Base-by-base conservation (phyloP, 2,888 invertebrate species). In the Eilema depressum region DNA sequence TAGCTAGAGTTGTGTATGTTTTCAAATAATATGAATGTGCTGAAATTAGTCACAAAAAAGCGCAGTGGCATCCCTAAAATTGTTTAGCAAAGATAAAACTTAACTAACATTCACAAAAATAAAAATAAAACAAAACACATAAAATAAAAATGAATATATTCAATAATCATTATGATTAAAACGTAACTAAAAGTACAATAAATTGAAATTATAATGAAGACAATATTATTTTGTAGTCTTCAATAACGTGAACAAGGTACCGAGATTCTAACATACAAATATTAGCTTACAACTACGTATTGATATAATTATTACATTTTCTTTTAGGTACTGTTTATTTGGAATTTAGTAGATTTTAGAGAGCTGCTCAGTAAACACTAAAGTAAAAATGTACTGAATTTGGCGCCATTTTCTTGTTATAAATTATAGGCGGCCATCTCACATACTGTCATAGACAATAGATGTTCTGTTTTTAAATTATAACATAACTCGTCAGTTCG, bases 141-240 rank as follows among this genome's bases (percentile, higher is more conserved):
- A 92, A 95, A 95, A 94, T 95, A 95, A 94, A 94, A 94, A 93
- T 93, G 93, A 93, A 93, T 95, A 95, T 95, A 95, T 95, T 95
- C 89, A 94, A 91, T 92, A 90, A 92, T 90, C 85, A 90, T 91
- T 91, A 93, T 86, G 91, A 91, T 91, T 92, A 92, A 91, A 85
- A 89, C 88, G 85, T 92, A 92, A 92, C 89, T 92, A 92, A 91
- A 92, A 91, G 87, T 91, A 91, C 88, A 88, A 88, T 88, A 87
- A 66, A 88, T 89, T 84, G 87, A 89, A 90, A 89, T 89, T 84
- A 89, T 87, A 86, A 82, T 82, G 86, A 91, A 88, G 89, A 91
- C 88, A 84, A 70, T 71, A 74, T 28, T 47, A 62, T 73, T 66
- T 64, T 73, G 59, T 68, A 71, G 78, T 77, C 79, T 78, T 77